Percentiles rank a stretch among this genome's conserved stretches.
These are phyloP conservation scores for Chelon labrosus DNA, from an alignment of 2,797 vertebrate species.

Conservation along the genomic window DNA sequence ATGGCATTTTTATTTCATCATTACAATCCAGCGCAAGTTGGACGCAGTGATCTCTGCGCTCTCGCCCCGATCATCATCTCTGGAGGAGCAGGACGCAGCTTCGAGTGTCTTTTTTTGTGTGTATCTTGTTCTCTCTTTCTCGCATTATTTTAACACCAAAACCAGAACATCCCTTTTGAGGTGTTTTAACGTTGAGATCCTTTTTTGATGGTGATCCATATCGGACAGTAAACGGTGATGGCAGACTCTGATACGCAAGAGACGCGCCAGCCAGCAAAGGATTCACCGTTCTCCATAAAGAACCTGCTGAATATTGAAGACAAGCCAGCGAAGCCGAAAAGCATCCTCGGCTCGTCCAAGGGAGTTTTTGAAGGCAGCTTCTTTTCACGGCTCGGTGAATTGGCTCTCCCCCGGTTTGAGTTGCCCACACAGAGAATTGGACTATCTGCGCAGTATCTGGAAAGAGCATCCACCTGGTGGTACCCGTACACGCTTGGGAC, in stretches of 20 bases:
- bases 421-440: slow-evolving; percentile 92
- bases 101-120: slow-evolving; percentile 20
- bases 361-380: slow-evolving; percentile 90
- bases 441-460: slow-evolving; percentile 92
- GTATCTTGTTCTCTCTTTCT: not conserved
- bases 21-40: slow-evolving; percentile 85
- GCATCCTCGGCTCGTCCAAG: slow-evolving; percentile 87
- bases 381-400: slow-evolving; percentile 91
- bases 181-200: not conserved
- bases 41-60: slow-evolving; percentile 80
- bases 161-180: not conserved
- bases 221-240: slow-evolving; percentile 83
- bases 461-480: slow-evolving; percentile 94
- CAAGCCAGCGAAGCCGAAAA: slow-evolving; percentile 84
- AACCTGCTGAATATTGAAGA: slow-evolving; percentile 94
- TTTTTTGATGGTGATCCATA: slow-evolving; percentile 66
- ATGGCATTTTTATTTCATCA: slow-evolving; percentile 91
- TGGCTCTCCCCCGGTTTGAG: slow-evolving; percentile 93
- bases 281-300: slow-evolving; percentile 97
- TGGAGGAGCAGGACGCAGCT: slow-evolving; percentile 32
- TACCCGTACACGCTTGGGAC: slow-evolving; percentile 91
- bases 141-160: not conserved
- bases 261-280: slow-evolving; percentile 87
- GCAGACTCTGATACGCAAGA: slow-evolving; percentile 91
- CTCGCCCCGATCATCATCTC: slow-evolving; percentile 34